Evolutionary conservation across 2,888 invertebrate species (phyloP).

Genomic region (Nematopogon swammerdamellus): DNA sequence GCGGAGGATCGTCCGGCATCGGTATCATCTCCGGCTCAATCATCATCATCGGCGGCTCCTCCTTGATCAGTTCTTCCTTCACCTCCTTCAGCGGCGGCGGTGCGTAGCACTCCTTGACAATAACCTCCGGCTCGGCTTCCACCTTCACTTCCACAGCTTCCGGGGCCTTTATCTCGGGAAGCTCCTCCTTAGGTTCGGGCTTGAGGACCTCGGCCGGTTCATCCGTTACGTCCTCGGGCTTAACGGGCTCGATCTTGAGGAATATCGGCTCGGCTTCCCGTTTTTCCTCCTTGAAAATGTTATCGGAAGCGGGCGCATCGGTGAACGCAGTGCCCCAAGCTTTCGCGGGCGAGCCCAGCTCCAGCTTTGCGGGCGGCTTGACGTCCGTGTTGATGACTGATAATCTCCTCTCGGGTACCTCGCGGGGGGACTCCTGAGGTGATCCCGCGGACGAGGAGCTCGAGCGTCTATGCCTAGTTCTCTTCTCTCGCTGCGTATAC

Average conservation of each 20-base stretch:
- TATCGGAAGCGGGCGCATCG: conserved; percentile 27
- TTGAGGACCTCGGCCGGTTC: conserved; percentile 35
- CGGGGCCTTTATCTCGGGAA: no score
- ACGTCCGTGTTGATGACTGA: conserved; percentile 27
- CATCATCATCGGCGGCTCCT: conserved; percentile 6
- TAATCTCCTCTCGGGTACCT: conserved; percentile 18
- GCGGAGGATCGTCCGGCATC: background rate
- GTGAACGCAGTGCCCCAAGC: conserved; percentile 24
- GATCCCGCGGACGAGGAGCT: conserved; percentile 38
- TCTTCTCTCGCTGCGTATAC: conserved; percentile 40
- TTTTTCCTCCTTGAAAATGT: conserved; percentile 22
- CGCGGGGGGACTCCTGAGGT: conserved; percentile 29
- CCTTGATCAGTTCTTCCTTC: conserved; percentile 13
- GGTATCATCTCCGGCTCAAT: background rate
- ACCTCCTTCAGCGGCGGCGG: conserved; percentile 23
- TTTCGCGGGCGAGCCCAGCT: conserved; percentile 32
- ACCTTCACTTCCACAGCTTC: no score
- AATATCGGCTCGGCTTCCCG: conserved; percentile 31
- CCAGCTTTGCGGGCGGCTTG: conserved; percentile 39
- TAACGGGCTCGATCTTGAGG: background rate
- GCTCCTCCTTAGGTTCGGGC: conserved; percentile 23
- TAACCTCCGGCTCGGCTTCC: background rate
- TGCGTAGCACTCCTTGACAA: no score
- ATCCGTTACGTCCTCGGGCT: conserved; percentile 44
- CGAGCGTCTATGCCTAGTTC: conserved; percentile 38